phyloP scores from a whole-genome alignment of 23 tunicate species.

The Trididemnum clinides region DNA sequence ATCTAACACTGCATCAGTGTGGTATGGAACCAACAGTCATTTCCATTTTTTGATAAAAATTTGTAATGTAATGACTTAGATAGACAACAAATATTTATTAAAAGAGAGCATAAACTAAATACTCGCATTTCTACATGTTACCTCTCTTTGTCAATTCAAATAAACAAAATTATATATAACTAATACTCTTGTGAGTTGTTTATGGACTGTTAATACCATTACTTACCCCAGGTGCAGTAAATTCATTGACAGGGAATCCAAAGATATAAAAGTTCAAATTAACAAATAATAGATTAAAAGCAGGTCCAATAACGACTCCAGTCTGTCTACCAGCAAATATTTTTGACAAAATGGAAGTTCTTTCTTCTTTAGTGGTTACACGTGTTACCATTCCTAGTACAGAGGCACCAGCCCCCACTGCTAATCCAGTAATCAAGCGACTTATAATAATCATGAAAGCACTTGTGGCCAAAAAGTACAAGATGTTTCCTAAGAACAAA shows the following conservation, averaged over 20 bases:
- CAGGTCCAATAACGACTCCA: constrained; percentile 84
- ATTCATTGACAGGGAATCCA: constrained; percentile 34
- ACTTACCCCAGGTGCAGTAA: constrained; percentile 58
- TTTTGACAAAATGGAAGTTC: constrained; percentile 69
- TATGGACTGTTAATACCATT: too few relatives aligned
- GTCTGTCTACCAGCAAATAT: constrained; percentile 74
- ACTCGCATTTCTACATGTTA: too few relatives aligned
- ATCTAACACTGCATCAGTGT: too few relatives aligned
- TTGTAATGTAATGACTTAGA: too few relatives aligned
- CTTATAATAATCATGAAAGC: constrained; percentile 43
- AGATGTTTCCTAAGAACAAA: constrained; percentile 78
- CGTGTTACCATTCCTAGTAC: constrained; percentile 65
- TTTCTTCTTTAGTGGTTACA: constrained; percentile 48
- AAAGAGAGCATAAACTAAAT: too few relatives aligned
- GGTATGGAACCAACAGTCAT: too few relatives aligned
- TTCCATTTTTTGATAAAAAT: too few relatives aligned
- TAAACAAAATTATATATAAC: too few relatives aligned
- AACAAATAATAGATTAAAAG: constrained; percentile 56
- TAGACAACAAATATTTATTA: too few relatives aligned
- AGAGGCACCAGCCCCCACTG: constrained; percentile 73
- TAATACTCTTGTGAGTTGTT: too few relatives aligned
- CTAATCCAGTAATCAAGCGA: constrained; percentile 74
- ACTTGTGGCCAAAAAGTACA: constrained; percentile 51
- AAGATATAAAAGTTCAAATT: constrained; percentile 56
- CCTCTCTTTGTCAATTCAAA: too few relatives aligned